Evolutionary conservation across 2,113 vertebrate genomes (phyloP), one percentile per base, ranked within the genome.

Genomic region (Scopus umbretta): DNA sequence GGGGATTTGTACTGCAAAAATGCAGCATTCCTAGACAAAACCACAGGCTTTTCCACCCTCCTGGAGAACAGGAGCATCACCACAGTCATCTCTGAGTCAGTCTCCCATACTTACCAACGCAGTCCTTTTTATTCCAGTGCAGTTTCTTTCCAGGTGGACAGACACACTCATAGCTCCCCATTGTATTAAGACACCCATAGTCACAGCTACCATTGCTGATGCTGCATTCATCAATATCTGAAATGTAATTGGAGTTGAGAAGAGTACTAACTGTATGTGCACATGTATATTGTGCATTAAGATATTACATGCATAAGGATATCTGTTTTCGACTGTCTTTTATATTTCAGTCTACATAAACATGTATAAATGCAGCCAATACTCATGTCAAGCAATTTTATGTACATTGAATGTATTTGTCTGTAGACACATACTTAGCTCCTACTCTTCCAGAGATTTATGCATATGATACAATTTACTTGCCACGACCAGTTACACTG

Each of bases 81-180:
- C 55, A 38, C 15, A 53, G 50, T 6, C 56, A 36, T 40, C 38
- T 67, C 55, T 3, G 25, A 59, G 55, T n/a, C 22, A 18, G 55
- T 5, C 3, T 81, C 50, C 36, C 56, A 40, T 82, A 94, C 98
- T 98, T 97, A 99, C 99, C 99, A 75, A 99, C 89, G 13, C 99
- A 99, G 83, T 99, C 99, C 86, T 99, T 99, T 97, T 98, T 99
- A 97, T 99, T 99, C 99, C 99, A 99, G 97, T 99, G 99, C 16
- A 99, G 98, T 49, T 98, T 99, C 97, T 98, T 98, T 43, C 99
- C 99, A 0, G 98, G 93, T 3, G 99, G 99, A 95, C 99, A 99
- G 63, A 98, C 55, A 58, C 99, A 99, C 85, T 99, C 99, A 6
- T 99, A 99, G 97, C 98, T 96, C 32, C 99, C 99, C 96, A 98